A percentile compares a stretch with the other conserved stretches of the same genome.
These are phyloP conservation scores for Heliconius erato DNA, from an alignment of 2,888 invertebrate species.

Conservation along the genomic window DNA sequence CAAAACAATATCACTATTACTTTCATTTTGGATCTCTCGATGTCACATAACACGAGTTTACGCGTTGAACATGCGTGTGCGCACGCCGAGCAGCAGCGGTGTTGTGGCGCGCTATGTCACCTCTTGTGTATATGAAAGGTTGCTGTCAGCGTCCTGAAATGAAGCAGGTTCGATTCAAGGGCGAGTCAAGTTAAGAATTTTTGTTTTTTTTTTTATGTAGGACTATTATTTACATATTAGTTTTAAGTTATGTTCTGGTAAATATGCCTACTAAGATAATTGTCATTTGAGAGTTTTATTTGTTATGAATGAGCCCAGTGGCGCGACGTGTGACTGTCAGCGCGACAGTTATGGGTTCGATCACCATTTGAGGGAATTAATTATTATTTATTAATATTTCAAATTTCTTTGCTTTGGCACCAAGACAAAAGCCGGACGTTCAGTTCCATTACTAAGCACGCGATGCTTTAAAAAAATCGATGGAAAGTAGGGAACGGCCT, in stretches of 20 bases:
- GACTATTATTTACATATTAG: background rate
- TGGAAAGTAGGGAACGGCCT: no score
- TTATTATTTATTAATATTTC: no score
- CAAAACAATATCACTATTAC: constrained; percentile 58
- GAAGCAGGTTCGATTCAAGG: constrained; percentile 52
- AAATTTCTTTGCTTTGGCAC: no score
- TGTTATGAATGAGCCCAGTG: background rate
- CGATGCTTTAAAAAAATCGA: no score
- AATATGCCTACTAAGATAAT: background rate
- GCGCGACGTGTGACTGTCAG: background rate
- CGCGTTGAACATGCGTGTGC: constrained; percentile 62
- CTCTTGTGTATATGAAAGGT: constrained; percentile 53
- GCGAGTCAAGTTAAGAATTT: constrained; percentile 24
- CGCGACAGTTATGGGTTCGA: background rate
- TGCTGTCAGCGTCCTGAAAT: constrained; percentile 51
- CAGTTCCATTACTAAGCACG: no score
- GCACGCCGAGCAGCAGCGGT: constrained; percentile 53
- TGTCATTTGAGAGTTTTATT: background rate
- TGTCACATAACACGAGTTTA: constrained; percentile 49
- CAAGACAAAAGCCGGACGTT: no score
- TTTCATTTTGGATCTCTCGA: constrained; percentile 49
- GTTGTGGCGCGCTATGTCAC: constrained; percentile 54
- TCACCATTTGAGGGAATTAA: background rate
- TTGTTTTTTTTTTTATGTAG: background rate
- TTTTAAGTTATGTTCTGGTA: background rate